Base-by-base conservation (phyloP, 2,113 vertebrate genomes). In the Syrmaticus mikado region DNA sequence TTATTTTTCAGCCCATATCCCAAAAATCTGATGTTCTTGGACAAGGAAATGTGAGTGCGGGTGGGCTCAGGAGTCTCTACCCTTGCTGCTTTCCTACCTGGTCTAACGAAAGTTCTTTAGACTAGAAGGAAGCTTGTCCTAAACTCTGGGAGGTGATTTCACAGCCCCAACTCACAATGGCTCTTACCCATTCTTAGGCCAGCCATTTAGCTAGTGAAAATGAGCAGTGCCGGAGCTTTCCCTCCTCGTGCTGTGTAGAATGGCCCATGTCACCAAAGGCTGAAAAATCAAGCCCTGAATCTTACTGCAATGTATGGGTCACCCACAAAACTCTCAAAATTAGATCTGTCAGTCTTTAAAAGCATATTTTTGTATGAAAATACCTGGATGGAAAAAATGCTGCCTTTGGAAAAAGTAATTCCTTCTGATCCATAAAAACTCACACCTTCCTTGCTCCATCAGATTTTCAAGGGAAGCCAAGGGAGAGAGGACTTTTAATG, bases 1-100 rank as follows among this genome's bases (percentile, higher is more conserved):
- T 97, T 96, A 93, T 97, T 97, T 98, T 98, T 96, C 85, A 96
- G 72, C 60, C 92, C 95, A 80, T 90, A 97, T 94, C 93, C 95
- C 95, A 94, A 95, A 96, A 97, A 88, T 91, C 75, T 96, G 94
- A 96, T 97, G 96, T 97, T 97, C 95, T 97, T 97, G 97, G 96
- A 97, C 90, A 82, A 94, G 74, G 88, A 97, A 95, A 95, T 48
- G 52, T 90, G 87, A 95, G 83, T 93, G 94, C 19, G 95, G 94
- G 96, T 97, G 97, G 95, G 93, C 95, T 93, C 81, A 76, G 78
- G 70, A 93, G 43, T 80, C 87, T 65, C 70, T 95, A 71, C 48
- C n/a, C 77, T 77, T 5, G 7, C 20, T 91, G 36, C 66, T 96
- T 95, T 94, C 55, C 74, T 92, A 90, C 85, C 73, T 94, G 77